Conservation (phyloP, 2,797 vertebrate genomes). For the Gephyroberyx darwinii region DNA sequence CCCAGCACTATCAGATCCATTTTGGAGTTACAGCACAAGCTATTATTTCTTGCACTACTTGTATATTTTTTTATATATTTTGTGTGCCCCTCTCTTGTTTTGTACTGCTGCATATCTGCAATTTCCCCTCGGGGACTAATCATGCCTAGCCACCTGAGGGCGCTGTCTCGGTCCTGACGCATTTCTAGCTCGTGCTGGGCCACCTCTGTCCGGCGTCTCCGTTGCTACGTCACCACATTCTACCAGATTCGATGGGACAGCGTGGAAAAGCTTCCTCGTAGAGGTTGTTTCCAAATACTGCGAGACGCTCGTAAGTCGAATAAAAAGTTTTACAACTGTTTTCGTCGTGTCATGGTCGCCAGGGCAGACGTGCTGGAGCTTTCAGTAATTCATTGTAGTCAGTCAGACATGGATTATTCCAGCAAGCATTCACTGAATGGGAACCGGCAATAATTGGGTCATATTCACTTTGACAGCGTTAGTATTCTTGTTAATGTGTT, state of each 20-base stretch:
- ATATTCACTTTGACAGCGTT: neutral
- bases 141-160: conserved; percentile 56
- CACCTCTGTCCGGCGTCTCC: conserved; percentile 18
- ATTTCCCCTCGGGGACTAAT: too few relatives aligned
- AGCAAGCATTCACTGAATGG: neutral
- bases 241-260: conserved; percentile 58
- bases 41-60: too few relatives aligned
- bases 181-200: neutral
- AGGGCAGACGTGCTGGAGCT: neutral
- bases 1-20: too few relatives aligned
- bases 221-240: conserved; percentile 83
- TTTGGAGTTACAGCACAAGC: too few relatives aligned
- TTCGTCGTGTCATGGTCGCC: neutral
- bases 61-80: too few relatives aligned
- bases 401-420: neutral
- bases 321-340: conserved; percentile 26
- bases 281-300: conserved; percentile 26
- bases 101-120: too few relatives aligned
- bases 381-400: too few relatives aligned
- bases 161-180: conserved; percentile 33
- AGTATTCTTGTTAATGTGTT: conserved; percentile 8
- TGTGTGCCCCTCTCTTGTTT: too few relatives aligned
- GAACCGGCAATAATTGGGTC: neutral
- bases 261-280: conserved; percentile 52
- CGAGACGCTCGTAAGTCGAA: conserved; percentile 56